phyloP scores from a whole-genome alignment of 2,888 invertebrate species.

The Coelinius sp. region DNA sequence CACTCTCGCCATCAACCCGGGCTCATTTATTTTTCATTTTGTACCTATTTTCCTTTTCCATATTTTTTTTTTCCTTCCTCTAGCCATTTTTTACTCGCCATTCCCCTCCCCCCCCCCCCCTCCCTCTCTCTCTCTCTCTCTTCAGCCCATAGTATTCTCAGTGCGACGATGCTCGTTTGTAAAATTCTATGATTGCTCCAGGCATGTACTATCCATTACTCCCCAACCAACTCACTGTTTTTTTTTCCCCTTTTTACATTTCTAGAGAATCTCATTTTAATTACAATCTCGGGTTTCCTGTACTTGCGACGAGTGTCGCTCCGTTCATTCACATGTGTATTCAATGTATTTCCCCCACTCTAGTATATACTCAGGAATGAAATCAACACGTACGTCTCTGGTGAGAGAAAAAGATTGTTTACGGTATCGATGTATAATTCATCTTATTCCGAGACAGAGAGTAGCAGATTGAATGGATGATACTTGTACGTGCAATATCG shows the following conservation, averaged over 20 bases:
- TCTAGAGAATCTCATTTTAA: constrained; percentile 62
- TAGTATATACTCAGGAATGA: neutral
- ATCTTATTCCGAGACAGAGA: neutral
- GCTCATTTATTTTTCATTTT: constrained; percentile 42
- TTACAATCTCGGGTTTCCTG: constrained; percentile 48
- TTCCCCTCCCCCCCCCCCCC: neutral
- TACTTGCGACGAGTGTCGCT: neutral
- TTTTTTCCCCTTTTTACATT: constrained; percentile 38
- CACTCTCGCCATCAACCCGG: constrained; percentile 28
- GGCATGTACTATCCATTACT: constrained; percentile 53
- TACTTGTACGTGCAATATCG: neutral
- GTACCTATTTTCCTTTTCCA: constrained; percentile 38
- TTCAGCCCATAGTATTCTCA: constrained; percentile 27
- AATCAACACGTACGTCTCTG: neutral
- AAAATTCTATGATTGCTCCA: constrained; percentile 64
- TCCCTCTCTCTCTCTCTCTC: constrained; percentile 4
- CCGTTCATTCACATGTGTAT: neutral
- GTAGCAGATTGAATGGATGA: neutral
- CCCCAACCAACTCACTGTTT: constrained; percentile 46
- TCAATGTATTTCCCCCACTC: neutral
- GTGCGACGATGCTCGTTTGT: constrained; percentile 65
- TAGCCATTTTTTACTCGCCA: neutral
- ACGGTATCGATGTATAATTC: constrained; percentile 10
- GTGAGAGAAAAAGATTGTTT: constrained; percentile 3
- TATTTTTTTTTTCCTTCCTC: constrained; percentile 20